phyloP scores from a whole-genome alignment of 2,113 vertebrate genomes.

The Microtus oregoni region DNA sequence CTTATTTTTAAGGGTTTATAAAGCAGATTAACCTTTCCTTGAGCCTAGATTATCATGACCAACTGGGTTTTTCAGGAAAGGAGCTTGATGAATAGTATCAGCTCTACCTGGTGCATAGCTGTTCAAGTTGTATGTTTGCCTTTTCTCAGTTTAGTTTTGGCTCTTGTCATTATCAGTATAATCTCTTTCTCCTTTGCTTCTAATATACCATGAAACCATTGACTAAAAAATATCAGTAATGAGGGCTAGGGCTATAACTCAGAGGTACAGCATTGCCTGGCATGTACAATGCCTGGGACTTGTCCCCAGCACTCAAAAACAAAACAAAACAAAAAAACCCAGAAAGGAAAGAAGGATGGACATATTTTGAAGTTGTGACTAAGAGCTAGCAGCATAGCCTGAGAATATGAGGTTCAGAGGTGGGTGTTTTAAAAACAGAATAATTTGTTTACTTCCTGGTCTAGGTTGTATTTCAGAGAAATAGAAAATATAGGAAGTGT shows the following conservation, averaged over 20 bases:
- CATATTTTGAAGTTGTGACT: neutral
- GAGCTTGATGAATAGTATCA: neutral
- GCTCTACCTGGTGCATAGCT: neutral
- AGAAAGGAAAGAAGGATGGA: neutral
- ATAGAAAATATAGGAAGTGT: neutral
- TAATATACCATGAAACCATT: neutral
- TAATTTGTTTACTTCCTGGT: neutral
- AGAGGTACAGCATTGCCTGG: neutral
- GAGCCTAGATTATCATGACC: neutral
- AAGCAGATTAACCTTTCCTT: neutral
- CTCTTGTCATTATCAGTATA: neutral
- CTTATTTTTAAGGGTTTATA: conserved; percentile 8
- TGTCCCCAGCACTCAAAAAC: neutral
- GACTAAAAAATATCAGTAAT: conserved; percentile 16
- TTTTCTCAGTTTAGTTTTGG: conserved; percentile 10
- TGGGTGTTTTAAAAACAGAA: neutral
- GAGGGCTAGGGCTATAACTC: neutral
- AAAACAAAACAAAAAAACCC: neutral
- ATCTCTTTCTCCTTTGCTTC: conserved; percentile 30
- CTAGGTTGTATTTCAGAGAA: neutral
- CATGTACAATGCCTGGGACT: neutral
- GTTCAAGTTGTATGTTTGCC: neutral
- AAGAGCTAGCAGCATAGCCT: neutral
- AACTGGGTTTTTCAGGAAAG: neutral
- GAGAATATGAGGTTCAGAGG: neutral